Evolutionary conservation across 2,797 vertebrate species (phyloP).

Genomic region (Aldrovandia affinis): DNA sequence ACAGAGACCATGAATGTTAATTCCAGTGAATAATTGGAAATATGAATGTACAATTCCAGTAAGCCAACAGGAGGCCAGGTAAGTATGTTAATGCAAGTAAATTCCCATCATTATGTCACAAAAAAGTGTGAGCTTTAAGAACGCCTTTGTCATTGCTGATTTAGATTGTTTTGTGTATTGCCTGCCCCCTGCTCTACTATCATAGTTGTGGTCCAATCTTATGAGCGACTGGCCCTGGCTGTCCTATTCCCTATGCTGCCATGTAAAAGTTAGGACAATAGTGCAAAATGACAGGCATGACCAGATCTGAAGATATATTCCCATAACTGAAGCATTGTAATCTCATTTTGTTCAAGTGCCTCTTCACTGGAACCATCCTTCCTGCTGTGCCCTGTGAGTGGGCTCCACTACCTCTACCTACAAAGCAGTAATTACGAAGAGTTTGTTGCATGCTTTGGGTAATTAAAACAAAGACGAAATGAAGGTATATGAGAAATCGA

Average conservation of each 20-base stretch:
- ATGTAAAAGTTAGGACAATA: neutral
- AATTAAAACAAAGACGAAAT: conserved; percentile 71
- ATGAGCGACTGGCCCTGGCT: neutral
- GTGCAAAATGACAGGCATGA: neutral
- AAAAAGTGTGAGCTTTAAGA: neutral
- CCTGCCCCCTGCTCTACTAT: neutral
- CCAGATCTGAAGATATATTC: neutral
- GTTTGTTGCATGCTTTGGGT: conserved; percentile 63
- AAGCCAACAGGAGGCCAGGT: neutral
- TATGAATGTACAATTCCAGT: neutral
- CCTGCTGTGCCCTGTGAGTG: conserved; percentile 55
- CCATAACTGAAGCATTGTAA: neutral
- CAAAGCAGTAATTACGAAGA: conserved; percentile 67
- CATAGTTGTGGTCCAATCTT: neutral
- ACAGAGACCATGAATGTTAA: neutral
- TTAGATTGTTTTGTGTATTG: neutral
- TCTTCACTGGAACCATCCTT: conserved; percentile 20
- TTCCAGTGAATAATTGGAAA: neutral
- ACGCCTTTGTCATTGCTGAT: neutral
- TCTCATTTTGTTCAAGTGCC: neutral
- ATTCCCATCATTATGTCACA: neutral
- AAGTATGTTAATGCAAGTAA: neutral
- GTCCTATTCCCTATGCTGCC: too few relatives aligned
- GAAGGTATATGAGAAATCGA: conserved; percentile 50
- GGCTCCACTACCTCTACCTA: conserved; percentile 52